These are phyloP conservation scores for Adoxophyes honmai DNA, from an alignment of 1,140 invertebrate genomes.

Conservation along the genomic window DNA sequence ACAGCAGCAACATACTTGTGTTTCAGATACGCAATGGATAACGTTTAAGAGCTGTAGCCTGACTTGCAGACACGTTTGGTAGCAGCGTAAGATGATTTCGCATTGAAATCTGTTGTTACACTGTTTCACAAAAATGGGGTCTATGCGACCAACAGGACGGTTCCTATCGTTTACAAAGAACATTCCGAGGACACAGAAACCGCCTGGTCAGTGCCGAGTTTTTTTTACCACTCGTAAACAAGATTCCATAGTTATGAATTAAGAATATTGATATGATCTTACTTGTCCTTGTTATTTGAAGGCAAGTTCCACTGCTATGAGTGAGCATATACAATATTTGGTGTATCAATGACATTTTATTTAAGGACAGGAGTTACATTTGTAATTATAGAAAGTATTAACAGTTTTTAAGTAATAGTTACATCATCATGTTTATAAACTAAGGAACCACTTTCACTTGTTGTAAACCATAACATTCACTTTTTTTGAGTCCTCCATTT, in stretches of 20 bases:
- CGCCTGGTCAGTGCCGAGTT: slow-evolving; percentile 51
- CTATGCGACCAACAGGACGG: slow-evolving; percentile 69
- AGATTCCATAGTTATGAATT: slow-evolving; percentile 41
- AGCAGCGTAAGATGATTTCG: slow-evolving; percentile 43
- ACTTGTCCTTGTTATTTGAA: slow-evolving; percentile 29
- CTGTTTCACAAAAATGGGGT: slow-evolving; percentile 57
- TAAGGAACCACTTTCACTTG: background rate
- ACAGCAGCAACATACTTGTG: slow-evolving; percentile 35
- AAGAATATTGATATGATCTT: slow-evolving; percentile 26
- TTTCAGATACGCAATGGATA: slow-evolving; percentile 49
- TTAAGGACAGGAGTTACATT: background rate
- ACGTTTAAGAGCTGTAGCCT: slow-evolving; percentile 27
- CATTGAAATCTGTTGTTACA: slow-evolving; percentile 36
- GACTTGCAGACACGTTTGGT: slow-evolving; percentile 18
- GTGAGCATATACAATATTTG: no score
- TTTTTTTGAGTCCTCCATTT: background rate
- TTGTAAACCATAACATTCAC: background rate
- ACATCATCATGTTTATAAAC: background rate
- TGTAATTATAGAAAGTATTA: background rate
- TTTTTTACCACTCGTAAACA: slow-evolving; percentile 16
- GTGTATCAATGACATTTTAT: slow-evolving; percentile 4
- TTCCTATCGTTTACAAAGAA: slow-evolving; percentile 72
- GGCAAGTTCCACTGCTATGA: background rate
- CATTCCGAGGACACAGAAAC: slow-evolving; percentile 71
- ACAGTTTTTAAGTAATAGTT: background rate